Percentiles rank a stretch among this genome's conserved stretches.
These are phyloP conservation scores for Drosophila gunungcola DNA, from an alignment of 1,140 invertebrate species.

Conservation along the genomic window DNA sequence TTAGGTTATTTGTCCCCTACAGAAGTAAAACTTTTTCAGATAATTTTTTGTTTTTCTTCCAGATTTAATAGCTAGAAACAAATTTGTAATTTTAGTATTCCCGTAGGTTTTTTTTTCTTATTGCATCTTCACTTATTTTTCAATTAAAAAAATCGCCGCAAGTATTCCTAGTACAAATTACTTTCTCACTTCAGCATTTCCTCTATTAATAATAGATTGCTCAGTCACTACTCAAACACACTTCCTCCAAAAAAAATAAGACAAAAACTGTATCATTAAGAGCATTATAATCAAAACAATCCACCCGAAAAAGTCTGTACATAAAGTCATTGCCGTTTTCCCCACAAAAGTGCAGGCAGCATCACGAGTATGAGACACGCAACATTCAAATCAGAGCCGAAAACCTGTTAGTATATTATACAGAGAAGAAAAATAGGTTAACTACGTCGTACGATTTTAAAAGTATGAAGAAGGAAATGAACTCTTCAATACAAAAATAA, in stretches of 20 bases:
- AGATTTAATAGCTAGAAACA: too few relatives aligned
- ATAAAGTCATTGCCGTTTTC: constrained; percentile 53
- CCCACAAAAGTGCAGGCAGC: constrained; percentile 11
- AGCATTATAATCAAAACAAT: constrained; percentile 10
- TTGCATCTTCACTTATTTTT: constrained; percentile 3
- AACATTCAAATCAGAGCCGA: constrained; percentile 73
- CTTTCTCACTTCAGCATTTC: constrained; percentile 27
- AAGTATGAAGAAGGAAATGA: neutral
- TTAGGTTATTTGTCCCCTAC: too few relatives aligned
- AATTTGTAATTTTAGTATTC: neutral
- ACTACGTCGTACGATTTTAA: too few relatives aligned
- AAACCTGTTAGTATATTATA: constrained; percentile 59
- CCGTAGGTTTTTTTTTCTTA: neutral
- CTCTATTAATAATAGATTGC: constrained; percentile 5
- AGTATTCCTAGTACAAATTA: constrained; percentile 10
- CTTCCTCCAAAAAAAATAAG: constrained; percentile 9
- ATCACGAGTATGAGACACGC: constrained; percentile 43
- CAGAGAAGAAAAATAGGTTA: neutral
- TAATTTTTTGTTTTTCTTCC: too few relatives aligned
- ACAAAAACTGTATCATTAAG: constrained; percentile 29
- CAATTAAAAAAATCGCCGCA: neutral
- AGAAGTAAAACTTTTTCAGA: too few relatives aligned
- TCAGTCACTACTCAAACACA: constrained; percentile 23
- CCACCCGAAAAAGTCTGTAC: constrained; percentile 18
- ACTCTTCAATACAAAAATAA: neutral